These are phyloP conservation scores for Scaptomyza cyrtandrae DNA, from an alignment of 2,888 invertebrate species.

Conservation along the genomic window DNA sequence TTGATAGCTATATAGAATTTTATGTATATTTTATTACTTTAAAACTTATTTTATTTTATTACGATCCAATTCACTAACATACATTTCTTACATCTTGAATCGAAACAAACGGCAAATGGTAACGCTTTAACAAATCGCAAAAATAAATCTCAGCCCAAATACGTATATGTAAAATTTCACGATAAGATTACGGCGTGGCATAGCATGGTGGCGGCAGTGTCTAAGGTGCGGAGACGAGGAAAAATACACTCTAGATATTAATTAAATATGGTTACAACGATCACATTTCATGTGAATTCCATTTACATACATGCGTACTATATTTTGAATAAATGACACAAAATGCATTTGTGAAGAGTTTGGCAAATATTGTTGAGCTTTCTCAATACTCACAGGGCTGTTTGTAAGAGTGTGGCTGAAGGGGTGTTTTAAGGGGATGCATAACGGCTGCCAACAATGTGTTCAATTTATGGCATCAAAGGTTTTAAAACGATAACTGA, in stretches of 20 bases:
- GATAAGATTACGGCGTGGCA: no score
- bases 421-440: background rate
- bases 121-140: constrained; percentile 12
- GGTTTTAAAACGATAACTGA: constrained; percentile 59
- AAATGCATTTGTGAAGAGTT: constrained; percentile 66
- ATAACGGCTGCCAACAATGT: constrained; percentile 34
- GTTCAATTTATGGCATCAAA: constrained; percentile 72
- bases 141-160: background rate
- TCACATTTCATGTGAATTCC: constrained; percentile 21
- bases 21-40: no score
- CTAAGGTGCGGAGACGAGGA: no score
- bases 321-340: constrained; percentile 22
- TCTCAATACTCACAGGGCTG: constrained; percentile 59
- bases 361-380: constrained; percentile 71
- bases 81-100: constrained; percentile 1
- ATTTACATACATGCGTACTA: background rate
- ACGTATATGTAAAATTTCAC: constrained; percentile 16
- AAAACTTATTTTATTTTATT: no score
- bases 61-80: background rate
- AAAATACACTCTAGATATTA: constrained; percentile 32
- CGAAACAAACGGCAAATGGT: background rate
- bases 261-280: constrained; percentile 43
- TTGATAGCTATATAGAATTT: background rate
- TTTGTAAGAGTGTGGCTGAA: background rate
- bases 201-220: no score